phyloP scores from a whole-genome alignment of 2,888 invertebrate genomes.

The Phaedon cochleariae region DNA sequence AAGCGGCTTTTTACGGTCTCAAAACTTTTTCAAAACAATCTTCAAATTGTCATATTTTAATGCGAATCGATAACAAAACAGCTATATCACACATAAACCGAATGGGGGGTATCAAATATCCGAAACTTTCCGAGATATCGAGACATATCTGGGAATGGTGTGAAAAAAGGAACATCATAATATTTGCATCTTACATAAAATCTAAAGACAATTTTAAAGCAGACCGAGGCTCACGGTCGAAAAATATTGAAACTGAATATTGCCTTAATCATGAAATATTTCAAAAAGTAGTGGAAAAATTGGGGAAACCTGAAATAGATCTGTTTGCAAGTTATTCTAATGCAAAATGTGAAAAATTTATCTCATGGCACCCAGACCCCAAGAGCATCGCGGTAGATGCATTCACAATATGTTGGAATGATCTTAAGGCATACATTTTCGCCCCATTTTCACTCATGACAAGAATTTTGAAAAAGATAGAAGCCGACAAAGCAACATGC shows the following conservation, averaged over 20 bases:
- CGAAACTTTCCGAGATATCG: neutral
- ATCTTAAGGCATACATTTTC: neutral
- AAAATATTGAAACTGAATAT: conserved; percentile 14
- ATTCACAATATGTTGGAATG: neutral
- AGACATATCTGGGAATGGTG: neutral
- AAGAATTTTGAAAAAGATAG: neutral
- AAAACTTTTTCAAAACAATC: neutral
- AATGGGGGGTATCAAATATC: conserved; percentile 3
- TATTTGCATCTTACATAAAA: too few relatives aligned
- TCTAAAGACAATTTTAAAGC: neutral
- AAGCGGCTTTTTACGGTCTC: neutral
- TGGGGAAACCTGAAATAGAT: neutral
- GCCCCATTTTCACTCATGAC: conserved; percentile 4
- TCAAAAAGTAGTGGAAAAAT: conserved; percentile 29
- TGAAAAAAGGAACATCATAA: too few relatives aligned
- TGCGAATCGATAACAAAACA: neutral
- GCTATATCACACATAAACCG: neutral
- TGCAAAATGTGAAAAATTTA: conserved; percentile 13
- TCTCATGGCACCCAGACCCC: conserved; percentile 15
- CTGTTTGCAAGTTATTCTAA: conserved; percentile 6
- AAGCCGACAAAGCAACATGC: conserved; percentile 5
- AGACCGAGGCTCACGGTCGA: neutral
- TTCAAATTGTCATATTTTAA: neutral
- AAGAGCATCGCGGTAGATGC: conserved; percentile 4
- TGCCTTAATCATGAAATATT: neutral